Evolutionary conservation across 2,113 vertebrate genomes (phyloP).

Genomic region (Turdus rufiventris): DNA sequence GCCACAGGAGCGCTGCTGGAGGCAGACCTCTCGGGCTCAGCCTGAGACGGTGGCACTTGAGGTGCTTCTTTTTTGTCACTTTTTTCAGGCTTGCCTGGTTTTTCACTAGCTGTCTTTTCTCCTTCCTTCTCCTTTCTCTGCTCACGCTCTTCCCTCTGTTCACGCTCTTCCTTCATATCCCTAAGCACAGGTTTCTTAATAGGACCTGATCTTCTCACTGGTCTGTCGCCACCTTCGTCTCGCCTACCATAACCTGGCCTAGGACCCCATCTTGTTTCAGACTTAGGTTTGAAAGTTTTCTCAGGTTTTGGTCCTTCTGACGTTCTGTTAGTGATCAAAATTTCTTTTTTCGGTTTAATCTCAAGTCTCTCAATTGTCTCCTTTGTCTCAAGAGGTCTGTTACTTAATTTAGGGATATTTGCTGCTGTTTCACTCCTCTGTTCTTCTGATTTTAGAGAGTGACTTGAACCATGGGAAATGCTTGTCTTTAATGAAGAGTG

Average conservation of each 20-base stretch:
- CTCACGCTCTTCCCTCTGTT: slow-evolving; percentile 91
- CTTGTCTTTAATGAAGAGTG: slow-evolving; percentile 85
- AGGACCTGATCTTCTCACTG: slow-evolving; percentile 90
- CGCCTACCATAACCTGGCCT: slow-evolving; percentile 81
- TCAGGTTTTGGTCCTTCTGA: slow-evolving; percentile 85
- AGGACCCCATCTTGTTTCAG: slow-evolving; percentile 93
- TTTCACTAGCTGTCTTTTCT: slow-evolving; percentile 76
- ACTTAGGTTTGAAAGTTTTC: slow-evolving; percentile 88
- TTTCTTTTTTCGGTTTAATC: slow-evolving; percentile 85
- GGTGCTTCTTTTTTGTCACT: slow-evolving; percentile 79
- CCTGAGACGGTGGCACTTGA: slow-evolving; percentile 54
- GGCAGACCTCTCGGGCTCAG: slow-evolving; percentile 66
- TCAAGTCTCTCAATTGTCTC: slow-evolving; percentile 81
- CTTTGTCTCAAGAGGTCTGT: slow-evolving; percentile 71
- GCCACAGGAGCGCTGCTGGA: neutral
- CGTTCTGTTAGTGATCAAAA: slow-evolving; percentile 69
- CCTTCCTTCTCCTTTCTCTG: slow-evolving; percentile 91
- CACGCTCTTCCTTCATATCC: slow-evolving; percentile 97
- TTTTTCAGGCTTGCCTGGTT: slow-evolving; percentile 73
- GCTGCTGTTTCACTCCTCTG: slow-evolving; percentile 76
- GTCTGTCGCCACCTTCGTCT: slow-evolving; percentile 87
- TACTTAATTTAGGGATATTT: slow-evolving; percentile 71
- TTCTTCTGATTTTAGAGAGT: slow-evolving; percentile 87
- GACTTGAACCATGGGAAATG: slow-evolving; percentile 87
- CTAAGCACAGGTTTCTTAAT: slow-evolving; percentile 96